phyloP scores from a whole-genome alignment of 2,888 invertebrate species.

The Xestia xanthographa region DNA sequence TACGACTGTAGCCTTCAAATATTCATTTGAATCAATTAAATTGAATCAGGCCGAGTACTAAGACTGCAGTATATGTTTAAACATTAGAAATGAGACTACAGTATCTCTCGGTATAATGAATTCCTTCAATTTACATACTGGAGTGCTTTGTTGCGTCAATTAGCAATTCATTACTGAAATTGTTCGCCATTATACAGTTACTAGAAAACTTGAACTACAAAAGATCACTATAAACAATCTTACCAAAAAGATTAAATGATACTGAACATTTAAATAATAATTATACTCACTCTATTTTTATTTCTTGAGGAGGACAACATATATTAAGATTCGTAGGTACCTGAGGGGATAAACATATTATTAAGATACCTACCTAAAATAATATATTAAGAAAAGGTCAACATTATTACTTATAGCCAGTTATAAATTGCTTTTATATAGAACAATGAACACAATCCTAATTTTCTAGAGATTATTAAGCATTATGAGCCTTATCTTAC shows the following conservation, averaged over 20 bases:
- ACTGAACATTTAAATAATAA: neutral
- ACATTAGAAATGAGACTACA: conserved; percentile 11
- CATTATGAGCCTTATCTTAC: conserved; percentile 38
- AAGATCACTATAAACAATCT: neutral
- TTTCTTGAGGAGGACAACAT: neutral
- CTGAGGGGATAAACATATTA: too few species aligned
- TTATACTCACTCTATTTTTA: neutral
- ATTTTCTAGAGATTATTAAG: conserved; percentile 33
- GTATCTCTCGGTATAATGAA: conserved; percentile 6
- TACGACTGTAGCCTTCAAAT: conserved; percentile 66
- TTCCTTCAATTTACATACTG: conserved; percentile 19
- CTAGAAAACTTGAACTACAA: neutral
- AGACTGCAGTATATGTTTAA: conserved; percentile 21
- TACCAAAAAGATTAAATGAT: neutral
- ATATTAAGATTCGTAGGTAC: neutral
- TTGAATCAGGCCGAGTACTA: conserved; percentile 30
- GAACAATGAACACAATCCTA: conserved; percentile 6
- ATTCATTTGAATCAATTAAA: conserved; percentile 70
- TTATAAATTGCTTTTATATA: neutral
- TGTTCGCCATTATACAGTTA: neutral
- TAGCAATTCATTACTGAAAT: neutral
- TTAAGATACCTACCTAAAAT: neutral
- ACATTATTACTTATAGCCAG: neutral
- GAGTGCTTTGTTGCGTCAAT: conserved; percentile 3
- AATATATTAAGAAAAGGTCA: neutral